Percentiles rank a stretch among this genome's conserved stretches.
phyloP scores from a whole-genome alignment of 2,888 invertebrate genomes.

The Diarsia dahlii region DNA sequence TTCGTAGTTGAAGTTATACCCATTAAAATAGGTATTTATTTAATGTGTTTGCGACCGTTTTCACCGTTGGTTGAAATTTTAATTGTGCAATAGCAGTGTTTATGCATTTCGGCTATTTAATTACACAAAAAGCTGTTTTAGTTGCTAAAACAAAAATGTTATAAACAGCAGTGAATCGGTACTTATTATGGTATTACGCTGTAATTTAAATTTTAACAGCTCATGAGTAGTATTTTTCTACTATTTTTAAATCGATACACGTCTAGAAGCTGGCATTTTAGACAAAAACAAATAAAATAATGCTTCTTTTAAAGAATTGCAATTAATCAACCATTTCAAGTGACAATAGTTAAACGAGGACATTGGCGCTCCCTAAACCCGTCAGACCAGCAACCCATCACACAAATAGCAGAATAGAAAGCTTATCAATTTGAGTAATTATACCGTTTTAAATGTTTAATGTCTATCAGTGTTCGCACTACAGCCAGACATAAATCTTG shows the following conservation, averaged over 20 bases:
- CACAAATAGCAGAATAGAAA: conserved; percentile 32
- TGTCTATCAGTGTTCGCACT: conserved; percentile 23
- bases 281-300: background rate
- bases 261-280: background rate
- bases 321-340: conserved; percentile 3
- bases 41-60: background rate
- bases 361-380: background rate
- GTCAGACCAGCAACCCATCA: background rate
- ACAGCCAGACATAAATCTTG: conserved; percentile 17
- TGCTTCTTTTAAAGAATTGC: background rate
- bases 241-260: background rate
- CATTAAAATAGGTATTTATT: conserved; percentile 4
- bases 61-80: background rate
- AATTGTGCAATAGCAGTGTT: background rate
- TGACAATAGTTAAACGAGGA: background rate
- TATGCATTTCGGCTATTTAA: background rate
- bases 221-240: background rate
- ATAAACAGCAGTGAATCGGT: too few species aligned
- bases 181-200: too few species aligned
- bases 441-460: conserved; percentile 38
- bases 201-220: too few species aligned
- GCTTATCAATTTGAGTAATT: conserved; percentile 30
- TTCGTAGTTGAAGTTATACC: conserved; percentile 2
- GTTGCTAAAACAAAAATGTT: too few species aligned
- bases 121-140: too few species aligned